phyloP scores from a whole-genome alignment of 2,888 invertebrate genomes.

The Lasioglossum morio region DNA sequence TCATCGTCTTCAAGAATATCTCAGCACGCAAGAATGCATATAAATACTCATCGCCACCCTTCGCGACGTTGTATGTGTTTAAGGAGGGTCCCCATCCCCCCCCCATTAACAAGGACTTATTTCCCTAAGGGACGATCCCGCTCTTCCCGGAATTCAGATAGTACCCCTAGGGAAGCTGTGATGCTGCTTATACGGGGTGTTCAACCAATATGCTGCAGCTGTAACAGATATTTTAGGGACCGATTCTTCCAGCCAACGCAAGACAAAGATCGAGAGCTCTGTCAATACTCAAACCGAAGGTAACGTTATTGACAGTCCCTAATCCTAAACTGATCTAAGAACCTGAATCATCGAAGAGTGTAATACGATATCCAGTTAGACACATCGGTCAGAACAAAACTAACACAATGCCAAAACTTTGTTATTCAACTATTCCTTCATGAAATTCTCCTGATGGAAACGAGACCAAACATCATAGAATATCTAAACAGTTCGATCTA shows the following conservation, averaged over 20 bases:
- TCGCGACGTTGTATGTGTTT: slow-evolving; percentile 34
- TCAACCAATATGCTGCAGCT: not conserved
- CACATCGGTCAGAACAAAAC: too few relatives aligned
- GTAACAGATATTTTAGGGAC: not conserved
- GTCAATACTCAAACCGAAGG: not conserved
- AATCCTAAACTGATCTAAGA: not conserved
- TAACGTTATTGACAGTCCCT: not conserved
- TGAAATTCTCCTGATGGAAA: too few relatives aligned
- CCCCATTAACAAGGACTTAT: slow-evolving; percentile 74
- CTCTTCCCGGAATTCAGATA: slow-evolving; percentile 66
- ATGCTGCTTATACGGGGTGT: slow-evolving; percentile 39
- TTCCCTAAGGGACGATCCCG: slow-evolving; percentile 75
- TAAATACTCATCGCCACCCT: slow-evolving; percentile 33
- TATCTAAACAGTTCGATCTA: too few relatives aligned
- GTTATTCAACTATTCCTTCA: too few relatives aligned
- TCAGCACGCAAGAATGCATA: not conserved
- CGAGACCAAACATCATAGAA: too few relatives aligned
- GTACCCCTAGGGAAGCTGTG: slow-evolving; percentile 34
- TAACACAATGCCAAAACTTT: too few relatives aligned
- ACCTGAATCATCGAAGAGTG: too few relatives aligned
- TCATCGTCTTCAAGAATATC: not conserved
- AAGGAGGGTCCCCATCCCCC: slow-evolving; percentile 49
- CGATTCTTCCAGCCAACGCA: not conserved
- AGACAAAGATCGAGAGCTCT: not conserved
- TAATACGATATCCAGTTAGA: too few relatives aligned